phyloP scores from a whole-genome alignment of 1,140 invertebrate genomes.

The Cepaea nemoralis region DNA sequence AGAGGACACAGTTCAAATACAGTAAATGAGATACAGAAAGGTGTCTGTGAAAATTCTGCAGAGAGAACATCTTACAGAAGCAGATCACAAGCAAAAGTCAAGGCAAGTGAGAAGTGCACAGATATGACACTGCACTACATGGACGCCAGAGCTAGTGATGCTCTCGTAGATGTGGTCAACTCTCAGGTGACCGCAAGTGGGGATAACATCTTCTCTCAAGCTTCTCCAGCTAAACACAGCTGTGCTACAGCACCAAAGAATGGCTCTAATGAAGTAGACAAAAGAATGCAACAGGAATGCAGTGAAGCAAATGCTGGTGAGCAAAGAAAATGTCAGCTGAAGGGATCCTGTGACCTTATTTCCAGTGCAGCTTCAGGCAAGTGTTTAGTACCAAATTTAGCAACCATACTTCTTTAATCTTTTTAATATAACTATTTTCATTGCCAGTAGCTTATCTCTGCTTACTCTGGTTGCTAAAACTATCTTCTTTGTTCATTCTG shows the following conservation, averaged over 20 bases:
- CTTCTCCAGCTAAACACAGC: neutral
- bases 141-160: conserved; percentile 25
- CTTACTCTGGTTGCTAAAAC: too few relatives aligned
- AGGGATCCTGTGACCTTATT: neutral
- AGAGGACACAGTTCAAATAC: neutral
- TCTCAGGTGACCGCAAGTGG: neutral
- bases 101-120: conserved; percentile 28
- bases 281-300: neutral
- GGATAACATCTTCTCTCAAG: conserved; percentile 6
- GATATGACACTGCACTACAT: conserved; percentile 16
- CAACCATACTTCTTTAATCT: neutral
- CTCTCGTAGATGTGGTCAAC: neutral
- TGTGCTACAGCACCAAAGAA: neutral
- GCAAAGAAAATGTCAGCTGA: neutral
- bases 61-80: neutral
- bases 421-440: neutral
- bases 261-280: neutral
- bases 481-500: too few relatives aligned
- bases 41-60: neutral
- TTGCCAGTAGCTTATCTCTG: too few relatives aligned
- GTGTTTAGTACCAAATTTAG: neutral
- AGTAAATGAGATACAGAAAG: neutral
- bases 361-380: neutral
- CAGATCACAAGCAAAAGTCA: conserved; percentile 5
- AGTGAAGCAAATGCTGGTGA: neutral